Percentiles rank a stretch among this genome's conserved stretches.
Evolutionary conservation across 1,140 invertebrate genomes (phyloP).

Genomic region (Lasaia peninsularis): DNA sequence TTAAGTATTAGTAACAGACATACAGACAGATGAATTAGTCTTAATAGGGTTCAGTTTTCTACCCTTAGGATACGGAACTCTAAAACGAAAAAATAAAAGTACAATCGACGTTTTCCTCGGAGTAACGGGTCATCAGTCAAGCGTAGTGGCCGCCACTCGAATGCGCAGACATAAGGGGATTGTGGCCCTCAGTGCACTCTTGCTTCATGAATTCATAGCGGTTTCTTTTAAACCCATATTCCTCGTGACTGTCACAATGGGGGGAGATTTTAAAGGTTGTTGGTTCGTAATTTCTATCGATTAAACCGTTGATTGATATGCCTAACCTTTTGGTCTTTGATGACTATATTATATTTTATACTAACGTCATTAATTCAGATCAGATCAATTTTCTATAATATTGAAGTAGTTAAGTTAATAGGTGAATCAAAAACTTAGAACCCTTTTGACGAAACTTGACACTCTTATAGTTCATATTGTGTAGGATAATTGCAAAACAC

Average conservation of each 20-base stretch:
- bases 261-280: conserved; percentile 35
- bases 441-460: too few relatives aligned
- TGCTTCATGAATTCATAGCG: conserved; percentile 66
- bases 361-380: too few relatives aligned
- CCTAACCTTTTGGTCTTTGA: too few relatives aligned
- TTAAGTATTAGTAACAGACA: too few relatives aligned
- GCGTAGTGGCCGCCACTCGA: conserved; percentile 55
- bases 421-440: too few relatives aligned
- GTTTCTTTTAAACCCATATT: conserved; percentile 50
- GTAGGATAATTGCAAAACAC: too few relatives aligned
- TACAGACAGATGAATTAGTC: too few relatives aligned
- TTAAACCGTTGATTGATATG: too few relatives aligned
- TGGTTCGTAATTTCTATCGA: not conserved
- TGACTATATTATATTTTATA: too few relatives aligned
- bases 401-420: too few relatives aligned
- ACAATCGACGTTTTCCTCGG: conserved; percentile 44
- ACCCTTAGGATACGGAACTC: not conserved
- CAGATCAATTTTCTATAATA: too few relatives aligned
- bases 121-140: conserved; percentile 62
- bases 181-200: conserved; percentile 59
- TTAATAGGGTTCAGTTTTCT: not conserved
- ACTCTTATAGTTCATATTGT: too few relatives aligned
- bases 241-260: conserved; percentile 46
- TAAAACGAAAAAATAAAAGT: conserved; percentile 17
- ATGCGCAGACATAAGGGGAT: conserved; percentile 53